phyloP scores from a whole-genome alignment of 1,140 invertebrate species.

The Nebria ingens region DNA sequence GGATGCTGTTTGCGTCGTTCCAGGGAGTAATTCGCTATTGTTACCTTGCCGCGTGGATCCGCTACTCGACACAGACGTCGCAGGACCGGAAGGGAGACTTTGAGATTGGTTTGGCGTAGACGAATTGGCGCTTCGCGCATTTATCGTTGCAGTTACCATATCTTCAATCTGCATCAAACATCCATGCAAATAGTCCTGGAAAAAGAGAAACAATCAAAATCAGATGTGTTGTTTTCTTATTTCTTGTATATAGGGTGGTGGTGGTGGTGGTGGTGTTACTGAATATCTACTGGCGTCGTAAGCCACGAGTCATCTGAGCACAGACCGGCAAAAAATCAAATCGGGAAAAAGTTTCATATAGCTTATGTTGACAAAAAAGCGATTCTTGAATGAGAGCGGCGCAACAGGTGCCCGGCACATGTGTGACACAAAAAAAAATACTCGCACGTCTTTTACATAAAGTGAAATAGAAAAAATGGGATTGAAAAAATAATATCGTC shows the following conservation, averaged over 20 bases:
- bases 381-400: conserved; percentile 16
- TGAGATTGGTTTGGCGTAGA: background rate
- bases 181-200: conserved; percentile 59
- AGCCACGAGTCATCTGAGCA: too few relatives aligned
- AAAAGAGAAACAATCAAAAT: too few relatives aligned
- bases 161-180: conserved; percentile 65
- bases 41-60: conserved; percentile 19
- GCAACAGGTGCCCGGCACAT: conserved; percentile 30
- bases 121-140: conserved; percentile 20
- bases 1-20: conserved; percentile 42
- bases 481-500: background rate
- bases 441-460: background rate
- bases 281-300: too few relatives aligned
- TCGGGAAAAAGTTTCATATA: background rate
- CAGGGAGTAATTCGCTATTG: conserved; percentile 50
- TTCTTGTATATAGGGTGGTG: too few relatives aligned
- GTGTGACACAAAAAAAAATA: conserved; percentile 22
- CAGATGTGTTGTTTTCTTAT: too few relatives aligned
- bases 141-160: conserved; percentile 49
- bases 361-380: conserved; percentile 16
- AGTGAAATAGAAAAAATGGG: background rate
- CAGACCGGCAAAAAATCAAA: background rate
- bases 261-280: too few relatives aligned
- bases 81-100: background rate
- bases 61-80: conserved; percentile 10